Evolutionary conservation across 2,888 invertebrate species (phyloP).

Genomic region (Nudaria mundana): DNA sequence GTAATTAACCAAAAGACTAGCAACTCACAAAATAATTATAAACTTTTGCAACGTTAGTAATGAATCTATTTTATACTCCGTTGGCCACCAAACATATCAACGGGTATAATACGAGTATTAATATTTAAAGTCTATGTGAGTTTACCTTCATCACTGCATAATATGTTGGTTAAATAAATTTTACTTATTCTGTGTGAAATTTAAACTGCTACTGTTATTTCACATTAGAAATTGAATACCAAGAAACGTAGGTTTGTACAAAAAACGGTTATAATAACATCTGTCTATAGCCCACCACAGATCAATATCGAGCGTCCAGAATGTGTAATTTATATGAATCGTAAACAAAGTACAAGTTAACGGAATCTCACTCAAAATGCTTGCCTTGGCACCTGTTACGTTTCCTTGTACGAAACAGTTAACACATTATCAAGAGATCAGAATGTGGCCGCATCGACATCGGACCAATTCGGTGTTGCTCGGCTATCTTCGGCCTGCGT

Average conservation of each 20-base stretch:
- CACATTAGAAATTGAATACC: slow-evolving; percentile 1
- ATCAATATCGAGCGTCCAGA: slow-evolving; percentile 15
- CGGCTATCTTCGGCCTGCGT: slow-evolving; percentile 18
- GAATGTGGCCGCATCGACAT: slow-evolving; percentile 26
- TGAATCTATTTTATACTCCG: slow-evolving; percentile 4
- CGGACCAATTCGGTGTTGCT: slow-evolving; percentile 17
- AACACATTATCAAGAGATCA: slow-evolving; percentile 35
- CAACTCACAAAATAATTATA: slow-evolving; percentile 1
- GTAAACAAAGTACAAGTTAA: slow-evolving; percentile 24
- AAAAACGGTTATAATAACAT: slow-evolving; percentile 1
- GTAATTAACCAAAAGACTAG: neutral
- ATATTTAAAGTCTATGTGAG: slow-evolving; percentile 7
- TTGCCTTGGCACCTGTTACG: slow-evolving; percentile 24
- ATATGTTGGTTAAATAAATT: slow-evolving; percentile 11
- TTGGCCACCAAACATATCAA: slow-evolving; percentile 1
- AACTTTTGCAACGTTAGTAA: neutral
- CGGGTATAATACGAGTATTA: slow-evolving; percentile 5
- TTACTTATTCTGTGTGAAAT: slow-evolving; percentile 5
- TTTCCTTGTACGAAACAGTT: slow-evolving; percentile 24
- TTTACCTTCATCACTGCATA: slow-evolving; percentile 5
- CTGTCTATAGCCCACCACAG: slow-evolving; percentile 5
- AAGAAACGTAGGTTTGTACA: neutral
- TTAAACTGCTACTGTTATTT: neutral
- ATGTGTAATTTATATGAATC: slow-evolving; percentile 25
- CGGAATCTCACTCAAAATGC: slow-evolving; percentile 18